Evolutionary conservation across 2,113 vertebrate species (phyloP).

Genomic region (Emydura subglobosa): DNA sequence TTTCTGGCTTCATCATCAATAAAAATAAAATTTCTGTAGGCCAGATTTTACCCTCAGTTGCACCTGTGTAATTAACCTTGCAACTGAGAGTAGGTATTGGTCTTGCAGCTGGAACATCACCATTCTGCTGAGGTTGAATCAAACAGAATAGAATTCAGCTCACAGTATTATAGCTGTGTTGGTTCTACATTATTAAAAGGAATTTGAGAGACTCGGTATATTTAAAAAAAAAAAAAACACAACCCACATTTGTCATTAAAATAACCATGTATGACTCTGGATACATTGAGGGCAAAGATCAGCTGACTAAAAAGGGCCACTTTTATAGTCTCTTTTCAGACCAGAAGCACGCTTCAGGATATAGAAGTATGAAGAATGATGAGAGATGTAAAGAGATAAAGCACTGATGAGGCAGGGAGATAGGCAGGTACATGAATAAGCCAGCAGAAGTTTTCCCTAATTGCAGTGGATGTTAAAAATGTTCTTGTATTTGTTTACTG

Average conservation of each 20-base stretch:
- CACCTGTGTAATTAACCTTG: too few relatives aligned
- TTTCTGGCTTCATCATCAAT: too few relatives aligned
- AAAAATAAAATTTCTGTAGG: too few relatives aligned
- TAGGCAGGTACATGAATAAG: not conserved
- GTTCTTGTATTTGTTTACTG: not conserved
- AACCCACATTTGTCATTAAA: not conserved
- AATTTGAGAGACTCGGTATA: not conserved
- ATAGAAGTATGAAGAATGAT: not conserved
- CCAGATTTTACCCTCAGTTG: too few relatives aligned
- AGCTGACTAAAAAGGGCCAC: not conserved
- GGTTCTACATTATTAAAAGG: not conserved
- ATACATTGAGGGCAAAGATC: not conserved
- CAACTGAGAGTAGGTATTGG: too few relatives aligned
- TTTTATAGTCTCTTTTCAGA: not conserved
- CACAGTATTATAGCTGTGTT: not conserved
- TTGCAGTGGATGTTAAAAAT: not conserved
- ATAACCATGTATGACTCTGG: not conserved
- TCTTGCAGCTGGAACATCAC: too few relatives aligned
- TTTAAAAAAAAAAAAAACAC: too few relatives aligned
- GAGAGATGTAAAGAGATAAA: not conserved
- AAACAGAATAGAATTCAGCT: not conserved
- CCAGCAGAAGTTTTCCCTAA: not conserved
- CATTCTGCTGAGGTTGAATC: not conserved
- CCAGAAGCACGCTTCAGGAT: not conserved
- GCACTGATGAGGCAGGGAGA: not conserved